Conservation (phyloP, 1,140 invertebrate species). For the Formica exsecta region DNA sequence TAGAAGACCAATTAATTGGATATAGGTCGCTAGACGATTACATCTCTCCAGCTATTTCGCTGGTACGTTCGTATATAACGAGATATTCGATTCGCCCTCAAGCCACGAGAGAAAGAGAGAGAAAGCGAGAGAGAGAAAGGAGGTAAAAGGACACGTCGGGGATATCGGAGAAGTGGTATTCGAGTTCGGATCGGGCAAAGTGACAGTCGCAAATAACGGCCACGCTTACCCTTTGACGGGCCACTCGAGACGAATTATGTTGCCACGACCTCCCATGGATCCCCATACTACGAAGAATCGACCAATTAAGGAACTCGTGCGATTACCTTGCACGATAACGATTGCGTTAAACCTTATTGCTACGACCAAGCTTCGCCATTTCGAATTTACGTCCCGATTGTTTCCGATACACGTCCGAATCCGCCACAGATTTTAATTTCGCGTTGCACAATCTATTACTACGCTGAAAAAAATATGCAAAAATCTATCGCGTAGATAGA, state of each 20-base stretch:
- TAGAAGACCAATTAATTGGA: slow-evolving; percentile 78
- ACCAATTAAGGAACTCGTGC: slow-evolving; percentile 38
- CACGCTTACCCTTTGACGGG: slow-evolving; percentile 46
- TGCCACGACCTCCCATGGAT: neutral
- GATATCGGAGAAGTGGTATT: slow-evolving; percentile 23
- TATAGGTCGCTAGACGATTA: slow-evolving; percentile 77
- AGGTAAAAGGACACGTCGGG: neutral
- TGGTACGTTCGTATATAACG: slow-evolving; percentile 66
- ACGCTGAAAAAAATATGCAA: too few relatives aligned
- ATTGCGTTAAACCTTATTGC: slow-evolving; percentile 9
- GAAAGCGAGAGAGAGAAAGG: slow-evolving; percentile 9
- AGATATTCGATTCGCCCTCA: slow-evolving; percentile 61
- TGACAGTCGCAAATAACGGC: slow-evolving; percentile 36
- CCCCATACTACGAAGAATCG: slow-evolving; percentile 26
- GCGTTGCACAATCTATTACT: neutral
- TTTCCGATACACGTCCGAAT: neutral
- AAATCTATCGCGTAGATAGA: neutral
- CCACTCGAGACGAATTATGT: slow-evolving; percentile 39
- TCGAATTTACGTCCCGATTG: neutral
- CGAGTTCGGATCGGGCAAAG: neutral
- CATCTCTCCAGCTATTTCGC: slow-evolving; percentile 73
- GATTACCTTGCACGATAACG: slow-evolving; percentile 4
- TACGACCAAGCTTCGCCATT: too few relatives aligned
- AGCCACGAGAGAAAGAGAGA: slow-evolving; percentile 28
- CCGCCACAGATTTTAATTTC: neutral